Percentiles rank a stretch among this genome's conserved stretches.
Conservation (phyloP, 2,888 invertebrate genomes). For the Drosophila pseudotakahashii region DNA sequence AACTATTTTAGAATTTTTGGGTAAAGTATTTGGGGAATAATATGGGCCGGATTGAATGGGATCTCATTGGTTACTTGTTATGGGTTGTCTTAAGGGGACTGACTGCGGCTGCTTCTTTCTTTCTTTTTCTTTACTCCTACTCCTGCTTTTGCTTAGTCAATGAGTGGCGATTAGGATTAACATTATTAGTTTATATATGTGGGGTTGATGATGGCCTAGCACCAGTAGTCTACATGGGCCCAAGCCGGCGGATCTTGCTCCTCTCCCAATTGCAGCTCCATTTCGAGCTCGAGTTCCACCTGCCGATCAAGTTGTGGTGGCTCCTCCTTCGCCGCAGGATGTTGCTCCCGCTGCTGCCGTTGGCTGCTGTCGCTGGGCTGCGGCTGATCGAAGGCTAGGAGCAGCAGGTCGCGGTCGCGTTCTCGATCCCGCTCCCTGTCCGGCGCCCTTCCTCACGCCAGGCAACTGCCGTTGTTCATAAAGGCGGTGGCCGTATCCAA, state of each 20-base stretch:
- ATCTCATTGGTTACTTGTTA: background rate
- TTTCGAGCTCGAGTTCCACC: conserved; percentile 45
- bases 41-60: conserved; percentile 13
- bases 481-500: conserved; percentile 83
- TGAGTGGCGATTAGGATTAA: conserved; percentile 31
- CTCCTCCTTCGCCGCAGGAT: conserved; percentile 11
- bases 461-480: conserved; percentile 83
- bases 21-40: background rate
- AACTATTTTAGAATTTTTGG: background rate
- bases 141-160: conserved; percentile 22
- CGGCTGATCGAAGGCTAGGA: conserved; percentile 53
- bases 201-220: conserved; percentile 39
- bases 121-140: conserved; percentile 2
- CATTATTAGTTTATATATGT: conserved; percentile 9
- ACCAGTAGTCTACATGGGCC: conserved; percentile 74
- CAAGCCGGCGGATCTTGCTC: conserved; percentile 64
- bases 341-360: conserved; percentile 14
- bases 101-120: background rate
- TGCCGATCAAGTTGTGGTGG: conserved; percentile 38
- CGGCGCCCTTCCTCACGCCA: conserved; percentile 81
- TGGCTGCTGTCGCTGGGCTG: conserved; percentile 16
- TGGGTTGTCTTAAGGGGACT: background rate
- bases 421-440: conserved; percentile 29
- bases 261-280: conserved; percentile 41
- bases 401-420: conserved; percentile 55